Evolutionary conservation across 2,888 invertebrate species (phyloP).

Genomic region (Antheraea yamamai): DNA sequence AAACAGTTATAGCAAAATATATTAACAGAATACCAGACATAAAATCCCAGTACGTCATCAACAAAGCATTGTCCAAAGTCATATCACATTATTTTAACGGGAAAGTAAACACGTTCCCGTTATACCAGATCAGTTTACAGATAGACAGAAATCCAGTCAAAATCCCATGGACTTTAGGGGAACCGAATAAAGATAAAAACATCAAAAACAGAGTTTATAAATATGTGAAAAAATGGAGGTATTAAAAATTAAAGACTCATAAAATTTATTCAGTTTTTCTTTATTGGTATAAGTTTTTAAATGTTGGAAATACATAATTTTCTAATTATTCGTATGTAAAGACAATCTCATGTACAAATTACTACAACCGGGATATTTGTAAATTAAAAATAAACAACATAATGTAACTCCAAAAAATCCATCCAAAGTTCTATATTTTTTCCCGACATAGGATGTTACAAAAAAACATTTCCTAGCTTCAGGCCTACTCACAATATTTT

Average conservation of each 20-base stretch:
- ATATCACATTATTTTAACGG: slow-evolving; percentile 58
- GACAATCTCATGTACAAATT: not conserved
- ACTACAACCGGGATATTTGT: not conserved
- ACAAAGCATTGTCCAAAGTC: slow-evolving; percentile 54
- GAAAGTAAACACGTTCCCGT: slow-evolving; percentile 60
- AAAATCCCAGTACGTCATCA: slow-evolving; percentile 57
- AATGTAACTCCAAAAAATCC: too few relatives aligned
- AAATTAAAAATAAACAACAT: not conserved
- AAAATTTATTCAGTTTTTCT: slow-evolving; percentile 2
- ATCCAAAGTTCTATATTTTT: too few relatives aligned
- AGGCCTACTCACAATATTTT: too few relatives aligned
- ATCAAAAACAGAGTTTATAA: slow-evolving; percentile 28
- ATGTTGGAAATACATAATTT: not conserved
- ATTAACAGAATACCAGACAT: slow-evolving; percentile 57
- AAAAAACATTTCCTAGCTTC: too few relatives aligned
- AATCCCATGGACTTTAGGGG: slow-evolving; percentile 64
- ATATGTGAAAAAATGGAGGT: slow-evolving; percentile 33
- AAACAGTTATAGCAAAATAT: slow-evolving; percentile 50
- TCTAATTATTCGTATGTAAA: not conserved
- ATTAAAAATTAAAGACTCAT: slow-evolving; percentile 18
- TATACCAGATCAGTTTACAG: slow-evolving; percentile 63
- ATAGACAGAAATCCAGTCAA: slow-evolving; percentile 65
- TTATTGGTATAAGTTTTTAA: not conserved
- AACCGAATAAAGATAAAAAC: slow-evolving; percentile 27
- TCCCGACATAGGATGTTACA: too few relatives aligned